Percentiles rank a stretch among this genome's conserved stretches.
phyloP scores from a whole-genome alignment of 2,797 vertebrate species.

The Falco berigora region DNA sequence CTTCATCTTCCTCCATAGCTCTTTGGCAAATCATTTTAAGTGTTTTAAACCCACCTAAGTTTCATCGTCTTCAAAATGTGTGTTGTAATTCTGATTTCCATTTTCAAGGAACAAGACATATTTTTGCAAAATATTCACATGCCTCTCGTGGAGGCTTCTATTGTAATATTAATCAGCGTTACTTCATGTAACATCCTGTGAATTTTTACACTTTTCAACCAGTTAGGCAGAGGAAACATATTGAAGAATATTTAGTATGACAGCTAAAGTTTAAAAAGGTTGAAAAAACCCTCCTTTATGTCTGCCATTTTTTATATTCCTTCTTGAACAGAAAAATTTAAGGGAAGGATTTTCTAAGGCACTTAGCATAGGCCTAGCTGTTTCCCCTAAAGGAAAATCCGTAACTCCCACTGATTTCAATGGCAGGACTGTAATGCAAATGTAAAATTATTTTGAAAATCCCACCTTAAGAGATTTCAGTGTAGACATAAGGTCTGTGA shows the following conservation, averaged over 20 bases:
- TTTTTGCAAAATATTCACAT: neutral
- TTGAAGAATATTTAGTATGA: neutral
- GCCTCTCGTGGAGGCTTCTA: neutral
- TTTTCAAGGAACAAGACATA: neutral
- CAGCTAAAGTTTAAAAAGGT: neutral
- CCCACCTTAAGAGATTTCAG: neutral
- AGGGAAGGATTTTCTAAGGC: neutral
- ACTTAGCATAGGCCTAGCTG: neutral
- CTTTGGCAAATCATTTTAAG: neutral
- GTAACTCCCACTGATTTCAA: neutral
- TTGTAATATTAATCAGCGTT: neutral
- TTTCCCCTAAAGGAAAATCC: conserved; percentile 12
- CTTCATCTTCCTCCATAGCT: neutral
- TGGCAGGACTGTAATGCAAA: neutral
- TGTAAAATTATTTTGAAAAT: conserved; percentile 4
- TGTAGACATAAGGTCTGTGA: neutral
- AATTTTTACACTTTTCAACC: neutral
- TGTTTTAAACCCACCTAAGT: neutral
- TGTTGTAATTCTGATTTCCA: neutral
- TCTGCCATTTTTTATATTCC: conserved; percentile 1
- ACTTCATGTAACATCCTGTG: neutral
- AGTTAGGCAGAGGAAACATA: neutral
- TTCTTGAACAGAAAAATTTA: neutral
- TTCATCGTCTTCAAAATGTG: neutral
- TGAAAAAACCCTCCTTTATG: neutral